Conservation (phyloP, 2,113 vertebrate genomes). For the Pao palembangensis region DNA sequence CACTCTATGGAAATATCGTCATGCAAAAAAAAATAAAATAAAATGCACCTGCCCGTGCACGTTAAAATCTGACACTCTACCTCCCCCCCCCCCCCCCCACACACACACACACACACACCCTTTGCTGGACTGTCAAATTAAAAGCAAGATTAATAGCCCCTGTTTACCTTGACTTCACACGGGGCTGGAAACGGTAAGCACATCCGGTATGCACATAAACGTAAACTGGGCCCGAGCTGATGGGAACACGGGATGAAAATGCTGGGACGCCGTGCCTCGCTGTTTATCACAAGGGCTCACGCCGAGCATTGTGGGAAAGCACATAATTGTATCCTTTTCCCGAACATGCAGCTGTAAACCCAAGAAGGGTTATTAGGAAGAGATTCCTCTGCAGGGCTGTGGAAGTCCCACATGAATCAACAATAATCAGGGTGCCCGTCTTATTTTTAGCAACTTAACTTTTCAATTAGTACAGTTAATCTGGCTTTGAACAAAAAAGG, state of each 20-base stretch:
- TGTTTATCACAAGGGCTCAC: conserved; percentile 46
- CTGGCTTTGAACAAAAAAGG: no score
- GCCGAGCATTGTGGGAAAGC: conserved; percentile 50
- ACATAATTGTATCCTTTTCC: conserved; percentile 42
- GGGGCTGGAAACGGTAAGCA: conserved; percentile 28
- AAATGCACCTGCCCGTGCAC: conserved; percentile 1
- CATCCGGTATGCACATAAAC: conserved; percentile 19
- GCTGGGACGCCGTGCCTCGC: conserved; percentile 7
- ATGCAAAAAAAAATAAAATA: conserved; percentile 27
- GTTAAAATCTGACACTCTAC: conserved; percentile 5
- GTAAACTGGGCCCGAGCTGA: conserved; percentile 20
- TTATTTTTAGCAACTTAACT: no score
- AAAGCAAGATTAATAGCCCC: conserved; percentile 9
- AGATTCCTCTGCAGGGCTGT: conserved; percentile 13
- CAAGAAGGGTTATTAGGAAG: conserved; percentile 26
- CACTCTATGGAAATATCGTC: conserved; percentile 55
- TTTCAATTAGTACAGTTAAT: no score
- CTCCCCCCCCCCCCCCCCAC: no score
- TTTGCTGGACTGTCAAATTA: conserved; percentile 4
- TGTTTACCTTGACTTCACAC: conserved; percentile 11
- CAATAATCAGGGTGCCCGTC: neutral
- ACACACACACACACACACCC: no score
- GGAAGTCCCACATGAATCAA: neutral
- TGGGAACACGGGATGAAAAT: conserved; percentile 15
- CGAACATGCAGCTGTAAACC: conserved; percentile 36